phyloP scores from a whole-genome alignment of 1,140 invertebrate species.

The Pseudobourletiella spinata region DNA sequence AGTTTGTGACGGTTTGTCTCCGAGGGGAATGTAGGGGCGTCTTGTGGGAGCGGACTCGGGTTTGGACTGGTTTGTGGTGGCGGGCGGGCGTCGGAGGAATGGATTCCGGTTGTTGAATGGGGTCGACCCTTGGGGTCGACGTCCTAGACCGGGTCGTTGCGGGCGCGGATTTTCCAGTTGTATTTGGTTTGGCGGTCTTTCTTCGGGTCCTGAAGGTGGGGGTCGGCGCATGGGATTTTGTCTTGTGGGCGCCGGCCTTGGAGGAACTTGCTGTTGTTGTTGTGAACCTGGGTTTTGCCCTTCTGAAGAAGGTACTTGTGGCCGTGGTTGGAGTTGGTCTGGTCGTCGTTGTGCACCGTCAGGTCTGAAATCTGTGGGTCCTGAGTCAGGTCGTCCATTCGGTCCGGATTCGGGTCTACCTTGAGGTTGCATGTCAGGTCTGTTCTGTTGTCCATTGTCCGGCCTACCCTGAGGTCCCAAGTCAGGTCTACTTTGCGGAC shows the following conservation, averaged over 20 bases:
- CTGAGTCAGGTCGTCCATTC: too few species aligned
- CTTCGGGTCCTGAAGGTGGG: constrained; percentile 6
- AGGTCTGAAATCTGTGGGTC: too few species aligned
- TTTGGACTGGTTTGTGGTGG: too few species aligned
- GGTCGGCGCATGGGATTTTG: not conserved
- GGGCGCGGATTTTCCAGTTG: not conserved
- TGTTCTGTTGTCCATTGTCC: too few species aligned
- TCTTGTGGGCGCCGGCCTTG: not conserved
- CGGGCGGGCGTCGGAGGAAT: not conserved
- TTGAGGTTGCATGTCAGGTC: too few species aligned
- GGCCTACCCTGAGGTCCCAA: too few species aligned
- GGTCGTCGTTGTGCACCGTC: not conserved
- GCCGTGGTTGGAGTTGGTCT: not conserved
- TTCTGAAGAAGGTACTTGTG: too few species aligned
- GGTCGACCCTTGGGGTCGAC: not conserved
- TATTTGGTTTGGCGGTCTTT: not conserved
- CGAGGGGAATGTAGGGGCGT: not conserved
- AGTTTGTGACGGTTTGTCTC: too few species aligned
- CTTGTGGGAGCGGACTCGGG: too few species aligned
- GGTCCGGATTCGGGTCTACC: too few species aligned
- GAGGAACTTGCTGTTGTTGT: not conserved
- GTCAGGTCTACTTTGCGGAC: too few species aligned
- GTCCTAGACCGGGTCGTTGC: constrained; percentile 1
- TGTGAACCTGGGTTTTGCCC: not conserved
- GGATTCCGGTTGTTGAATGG: not conserved